A percentile compares a stretch with the other conserved stretches of the same genome.
Conservation (phyloP, 2,888 invertebrate genomes). For the Callyntrura guangdongensis region DNA sequence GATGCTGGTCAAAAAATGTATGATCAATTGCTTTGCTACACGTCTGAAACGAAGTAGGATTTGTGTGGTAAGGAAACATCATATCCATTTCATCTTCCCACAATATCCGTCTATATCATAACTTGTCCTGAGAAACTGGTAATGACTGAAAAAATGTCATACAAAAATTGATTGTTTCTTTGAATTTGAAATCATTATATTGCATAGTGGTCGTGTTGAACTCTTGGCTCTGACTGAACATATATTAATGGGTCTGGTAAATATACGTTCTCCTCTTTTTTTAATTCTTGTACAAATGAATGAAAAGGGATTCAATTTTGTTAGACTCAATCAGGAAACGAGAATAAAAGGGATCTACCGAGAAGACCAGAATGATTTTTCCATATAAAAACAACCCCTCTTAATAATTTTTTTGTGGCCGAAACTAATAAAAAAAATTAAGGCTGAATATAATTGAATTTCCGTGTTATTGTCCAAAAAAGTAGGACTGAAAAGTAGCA, state of each 20-base stretch:
- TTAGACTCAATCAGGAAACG: background rate
- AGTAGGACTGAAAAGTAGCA: background rate
- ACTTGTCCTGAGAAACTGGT: too few species aligned
- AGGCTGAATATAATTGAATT: constrained; percentile 41
- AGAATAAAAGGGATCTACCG: background rate
- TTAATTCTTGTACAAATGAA: background rate
- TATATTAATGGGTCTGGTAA: too few species aligned
- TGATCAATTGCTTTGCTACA: too few species aligned
- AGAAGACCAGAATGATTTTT: background rate
- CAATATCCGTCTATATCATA: too few species aligned
- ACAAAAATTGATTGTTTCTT: too few species aligned
- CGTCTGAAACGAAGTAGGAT: too few species aligned
- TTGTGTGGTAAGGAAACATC: too few species aligned
- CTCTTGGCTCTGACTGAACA: too few species aligned
- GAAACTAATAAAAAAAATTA: background rate
- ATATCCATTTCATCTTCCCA: too few species aligned
- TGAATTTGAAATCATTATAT: too few species aligned
- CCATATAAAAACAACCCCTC: background rate
- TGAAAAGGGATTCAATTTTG: background rate
- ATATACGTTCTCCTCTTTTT: too few species aligned
- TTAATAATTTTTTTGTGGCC: background rate
- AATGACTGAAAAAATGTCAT: constrained; percentile 2
- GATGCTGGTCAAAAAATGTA: background rate
- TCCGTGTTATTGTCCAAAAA: constrained; percentile 12
- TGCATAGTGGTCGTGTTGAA: too few species aligned